phyloP scores from a whole-genome alignment of 1,140 invertebrate genomes.

The Nixonia krombeini region DNA sequence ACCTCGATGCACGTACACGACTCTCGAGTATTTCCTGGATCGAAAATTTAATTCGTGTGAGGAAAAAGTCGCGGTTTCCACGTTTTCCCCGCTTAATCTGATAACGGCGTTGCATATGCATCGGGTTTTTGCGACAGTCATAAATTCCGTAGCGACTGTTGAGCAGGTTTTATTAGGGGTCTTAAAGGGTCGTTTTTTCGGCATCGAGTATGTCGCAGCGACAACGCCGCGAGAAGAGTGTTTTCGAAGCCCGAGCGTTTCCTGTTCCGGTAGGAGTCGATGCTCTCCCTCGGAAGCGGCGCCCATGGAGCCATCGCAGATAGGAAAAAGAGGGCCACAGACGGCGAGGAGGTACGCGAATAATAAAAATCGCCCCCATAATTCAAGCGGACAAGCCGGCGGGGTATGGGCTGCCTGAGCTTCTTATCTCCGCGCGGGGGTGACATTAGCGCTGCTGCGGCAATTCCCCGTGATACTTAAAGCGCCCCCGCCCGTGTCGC shows the following conservation, averaged over 20 bases:
- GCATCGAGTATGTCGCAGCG: constrained; percentile 50
- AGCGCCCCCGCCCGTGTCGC: constrained; percentile 26
- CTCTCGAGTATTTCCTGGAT: too few species aligned
- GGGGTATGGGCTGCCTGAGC: constrained; percentile 58
- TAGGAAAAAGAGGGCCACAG: constrained; percentile 45
- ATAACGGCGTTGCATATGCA: constrained; percentile 33
- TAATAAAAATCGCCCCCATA: constrained; percentile 71
- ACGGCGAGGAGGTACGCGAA: constrained; percentile 54
- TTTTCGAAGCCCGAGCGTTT: constrained; percentile 51
- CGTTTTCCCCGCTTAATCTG: constrained; percentile 22
- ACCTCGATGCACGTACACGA: too few species aligned
- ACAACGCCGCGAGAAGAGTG: constrained; percentile 44
- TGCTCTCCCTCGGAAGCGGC: constrained; percentile 23
- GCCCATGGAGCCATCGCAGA: constrained; percentile 45
- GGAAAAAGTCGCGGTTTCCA: too few species aligned
- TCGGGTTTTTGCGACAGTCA: constrained; percentile 32
- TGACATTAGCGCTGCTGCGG: constrained; percentile 67
- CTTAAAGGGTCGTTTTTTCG: constrained; percentile 12
- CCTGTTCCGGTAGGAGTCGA: constrained; percentile 46
- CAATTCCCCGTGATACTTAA: constrained; percentile 66
- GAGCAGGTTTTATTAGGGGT: constrained; percentile 44
- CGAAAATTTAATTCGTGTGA: too few species aligned
- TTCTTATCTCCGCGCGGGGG: constrained; percentile 69
- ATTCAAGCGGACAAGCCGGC: constrained; percentile 62
- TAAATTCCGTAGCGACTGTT: constrained; percentile 42